Evolutionary conservation across 1,140 invertebrate genomes (phyloP).

Genomic region (Drosophila aff.): DNA sequence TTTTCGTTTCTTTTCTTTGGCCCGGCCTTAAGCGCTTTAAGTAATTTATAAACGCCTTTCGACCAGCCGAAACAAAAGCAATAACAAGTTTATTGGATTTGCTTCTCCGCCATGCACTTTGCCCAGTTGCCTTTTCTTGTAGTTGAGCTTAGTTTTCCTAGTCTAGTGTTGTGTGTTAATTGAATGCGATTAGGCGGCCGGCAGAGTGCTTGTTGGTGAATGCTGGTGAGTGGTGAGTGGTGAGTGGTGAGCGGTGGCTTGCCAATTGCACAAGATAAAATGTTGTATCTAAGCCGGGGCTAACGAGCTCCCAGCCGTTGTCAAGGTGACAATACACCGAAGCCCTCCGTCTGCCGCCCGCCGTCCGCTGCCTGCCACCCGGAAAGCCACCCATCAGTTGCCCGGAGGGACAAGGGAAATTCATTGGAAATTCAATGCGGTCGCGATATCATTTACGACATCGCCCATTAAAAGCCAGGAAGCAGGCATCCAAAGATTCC

Average conservation of each 20-base stretch:
- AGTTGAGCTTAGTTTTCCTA: slow-evolving; percentile 25
- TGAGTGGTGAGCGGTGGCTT: not conserved
- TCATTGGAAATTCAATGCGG: slow-evolving; percentile 73
- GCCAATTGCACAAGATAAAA: slow-evolving; percentile 51
- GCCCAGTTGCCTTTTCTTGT: slow-evolving; percentile 34
- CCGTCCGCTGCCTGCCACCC: not conserved
- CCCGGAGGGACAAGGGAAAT: slow-evolving; percentile 21
- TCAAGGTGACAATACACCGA: slow-evolving; percentile 46
- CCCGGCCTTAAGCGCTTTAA: slow-evolving; percentile 76
- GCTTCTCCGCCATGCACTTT: slow-evolving; percentile 37
- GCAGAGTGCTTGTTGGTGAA: slow-evolving; percentile 11
- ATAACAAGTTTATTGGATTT: slow-evolving; percentile 79
- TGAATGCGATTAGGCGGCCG: slow-evolving; percentile 72
- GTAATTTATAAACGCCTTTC: slow-evolving; percentile 82
- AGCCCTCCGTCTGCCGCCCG: not conserved
- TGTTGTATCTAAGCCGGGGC: slow-evolving; percentile 41
- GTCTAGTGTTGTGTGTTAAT: slow-evolving; percentile 67
- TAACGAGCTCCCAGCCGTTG: slow-evolving; percentile 46
- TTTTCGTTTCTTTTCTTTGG: slow-evolving; percentile 40
- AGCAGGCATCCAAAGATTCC: slow-evolving; percentile 24
- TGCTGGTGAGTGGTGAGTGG: not conserved
- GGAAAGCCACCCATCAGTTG: not conserved
- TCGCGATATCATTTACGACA: slow-evolving; percentile 61
- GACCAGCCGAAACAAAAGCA: slow-evolving; percentile 55
- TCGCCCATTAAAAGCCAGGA: slow-evolving; percentile 53